Evolutionary conservation across 2,797 vertebrate species (phyloP), one percentile per base, ranked within the genome.

Genomic region (Triplophysa bombifrons): DNA sequence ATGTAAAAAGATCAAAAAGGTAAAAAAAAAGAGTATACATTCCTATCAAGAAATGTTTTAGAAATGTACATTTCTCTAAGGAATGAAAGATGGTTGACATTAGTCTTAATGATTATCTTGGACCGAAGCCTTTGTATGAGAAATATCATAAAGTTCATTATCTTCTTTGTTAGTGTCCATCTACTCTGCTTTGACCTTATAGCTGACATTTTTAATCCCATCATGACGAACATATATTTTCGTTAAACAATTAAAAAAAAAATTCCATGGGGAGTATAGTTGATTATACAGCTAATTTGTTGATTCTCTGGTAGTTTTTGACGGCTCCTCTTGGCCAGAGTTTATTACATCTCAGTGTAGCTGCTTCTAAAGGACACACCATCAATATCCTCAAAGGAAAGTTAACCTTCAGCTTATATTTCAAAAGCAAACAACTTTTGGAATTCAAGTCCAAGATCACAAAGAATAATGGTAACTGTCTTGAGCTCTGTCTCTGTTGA

Each of bases 1-100:
- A 10, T 11, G 41, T 41, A 7, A 41, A 41, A 41, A 11, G 10
- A 41, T 2, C 38, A 9, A 41, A 41, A 41, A 9, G 8, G 8
- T 41, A 7, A 41, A 13, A 1, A 1, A 84, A 86, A 87, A 83
- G 61, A 70, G 84, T 74, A 83, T 53, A 90, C 88, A 89, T 91
- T 92, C 89, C 87, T 84, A 81, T 89, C 84, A 87, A 90, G 92
- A 92, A 80, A 90, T 93, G 89, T 84, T 72, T 72, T 55, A 76
- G 82, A 83, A 83, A 83, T 89, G 69, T 72, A 74, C 77, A 81
- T 61, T 79, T 72, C 13, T 48, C 14, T 13, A 48, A 48, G 83
- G 79, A 76, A 86, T 82, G 83, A 84, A 84, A 89, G 78, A 86
- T 86, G 87, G 84, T 89, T 88, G 46, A 48, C 46, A 86, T 89